Evolutionary conservation across 2,888 invertebrate genomes (phyloP).

Genomic region (Phaedon cochleariae): DNA sequence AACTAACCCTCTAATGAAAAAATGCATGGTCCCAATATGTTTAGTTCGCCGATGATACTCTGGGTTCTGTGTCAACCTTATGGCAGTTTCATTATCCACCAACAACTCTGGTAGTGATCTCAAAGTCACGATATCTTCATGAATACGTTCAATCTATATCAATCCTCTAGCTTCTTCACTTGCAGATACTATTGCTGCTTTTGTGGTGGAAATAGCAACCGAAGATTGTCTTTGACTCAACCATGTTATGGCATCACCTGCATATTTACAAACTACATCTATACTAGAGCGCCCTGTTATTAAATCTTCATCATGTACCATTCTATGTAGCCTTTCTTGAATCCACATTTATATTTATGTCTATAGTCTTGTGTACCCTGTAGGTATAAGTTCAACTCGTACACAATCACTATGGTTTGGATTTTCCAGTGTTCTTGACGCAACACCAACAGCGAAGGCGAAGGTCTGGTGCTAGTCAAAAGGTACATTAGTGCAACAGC

Average conservation of each 20-base stretch:
- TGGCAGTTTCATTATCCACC: not conserved
- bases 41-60: not conserved
- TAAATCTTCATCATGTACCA: slow-evolving; percentile 17
- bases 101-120: too few species aligned
- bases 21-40: not conserved
- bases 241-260: slow-evolving; percentile 18
- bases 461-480: too few species aligned
- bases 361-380: not conserved
- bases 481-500: too few species aligned
- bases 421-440: not conserved
- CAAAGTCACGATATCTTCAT: not conserved
- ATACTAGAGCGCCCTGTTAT: slow-evolving; percentile 13
- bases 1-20: not conserved
- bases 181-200: not conserved
- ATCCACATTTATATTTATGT: not conserved
- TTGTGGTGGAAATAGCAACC: not conserved
- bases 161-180: slow-evolving; percentile 3
- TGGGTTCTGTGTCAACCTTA: slow-evolving; percentile 15
- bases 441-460: not conserved
- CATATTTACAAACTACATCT: slow-evolving; percentile 13
- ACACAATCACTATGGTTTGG: not conserved
- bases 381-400: not conserved
- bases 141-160: too few species aligned
- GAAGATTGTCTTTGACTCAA: slow-evolving; percentile 23
- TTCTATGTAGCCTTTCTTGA: too few species aligned